Base-by-base conservation (phyloP, 2,888 invertebrate species). In the Pachycephus smyrnensis region DNA sequence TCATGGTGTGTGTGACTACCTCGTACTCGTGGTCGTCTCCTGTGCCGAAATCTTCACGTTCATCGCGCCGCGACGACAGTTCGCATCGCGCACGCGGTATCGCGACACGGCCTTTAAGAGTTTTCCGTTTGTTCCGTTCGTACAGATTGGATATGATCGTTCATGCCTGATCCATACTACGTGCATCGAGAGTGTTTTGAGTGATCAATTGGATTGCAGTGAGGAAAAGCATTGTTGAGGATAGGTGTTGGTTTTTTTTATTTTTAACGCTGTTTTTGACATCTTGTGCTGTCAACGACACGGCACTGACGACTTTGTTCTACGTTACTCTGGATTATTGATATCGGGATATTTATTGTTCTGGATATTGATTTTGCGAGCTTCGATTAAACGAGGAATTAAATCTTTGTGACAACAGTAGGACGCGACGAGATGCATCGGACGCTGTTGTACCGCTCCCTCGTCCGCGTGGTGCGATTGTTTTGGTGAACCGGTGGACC, bases 391-490 rank as follows among this genome's bases (percentile, higher is more conserved):
- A 23, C 40, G 40, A 55, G 40, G 23, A 55, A 55, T 6, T 4
- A 15, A 55, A 55, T 55, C 23, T 23, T 55, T 23, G 40, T 55
- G 40, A 55, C 15, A 55, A 9, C 40, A 23, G 15, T 55, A 55
- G 23, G 23, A 40, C 71, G 31, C 71, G 31, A 73, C 12, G 78
- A 76, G 68, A 85, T 84, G 86, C 40, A 76, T 81, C 85, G 85
- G 86, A 85, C 85, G 85, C 83, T 82, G 36, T 73, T 82, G 36
- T 73, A 40, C 31, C 68, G 31, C 31, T 32, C 32, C 71, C 71
- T 71, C 31, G 31, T 71, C 30, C 31, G 31, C 31, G 71, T 71
- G 71, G 31, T 32, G 31, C 71, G 71, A 71, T 71, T 71, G 71
- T 71, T 71, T 71, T 71, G 71, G 71, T 71, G 71, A 55, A 71